Evolutionary conservation across 2,113 vertebrate species (phyloP).

Genomic region (Turnix velox): DNA sequence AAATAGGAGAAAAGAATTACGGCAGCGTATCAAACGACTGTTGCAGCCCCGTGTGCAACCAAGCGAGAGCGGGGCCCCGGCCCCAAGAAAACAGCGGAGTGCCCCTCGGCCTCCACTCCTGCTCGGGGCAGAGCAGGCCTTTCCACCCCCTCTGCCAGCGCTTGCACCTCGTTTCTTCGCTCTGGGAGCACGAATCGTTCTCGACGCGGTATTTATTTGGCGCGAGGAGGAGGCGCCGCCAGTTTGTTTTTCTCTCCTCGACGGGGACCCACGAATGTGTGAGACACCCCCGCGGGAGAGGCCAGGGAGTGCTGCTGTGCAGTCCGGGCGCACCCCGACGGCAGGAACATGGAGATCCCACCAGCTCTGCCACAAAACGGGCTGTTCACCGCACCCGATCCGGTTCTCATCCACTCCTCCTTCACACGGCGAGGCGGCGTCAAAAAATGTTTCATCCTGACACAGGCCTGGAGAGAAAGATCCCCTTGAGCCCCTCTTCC

Average conservation of each 20-base stretch:
- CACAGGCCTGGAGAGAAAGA: neutral
- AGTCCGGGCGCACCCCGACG: neutral
- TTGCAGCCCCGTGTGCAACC: constrained; percentile 63
- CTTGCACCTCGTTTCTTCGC: neutral
- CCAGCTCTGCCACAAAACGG: neutral
- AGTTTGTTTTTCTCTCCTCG: neutral
- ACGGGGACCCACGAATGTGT: neutral
- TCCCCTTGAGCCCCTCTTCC: neutral
- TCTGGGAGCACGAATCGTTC: neutral
- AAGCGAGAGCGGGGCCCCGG: constrained; percentile 31
- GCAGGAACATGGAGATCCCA: neutral
- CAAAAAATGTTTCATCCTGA: neutral
- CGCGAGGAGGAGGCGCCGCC: neutral
- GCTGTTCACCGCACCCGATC: accelerated
- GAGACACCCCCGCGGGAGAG: neutral
- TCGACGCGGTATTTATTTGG: neutral
- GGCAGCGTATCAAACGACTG: constrained; percentile 63
- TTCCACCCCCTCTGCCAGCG: neutral
- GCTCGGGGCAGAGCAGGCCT: accelerated
- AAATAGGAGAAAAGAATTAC: constrained; percentile 73
- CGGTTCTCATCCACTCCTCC: neutral
- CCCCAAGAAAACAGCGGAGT: neutral
- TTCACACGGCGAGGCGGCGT: neutral
- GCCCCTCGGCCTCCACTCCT: neutral
- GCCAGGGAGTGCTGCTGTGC: neutral